Percentiles rank a stretch among this genome's conserved stretches.
phyloP scores from a whole-genome alignment of 2,797 vertebrate species.

The Rhabdomys pumilio region DNA sequence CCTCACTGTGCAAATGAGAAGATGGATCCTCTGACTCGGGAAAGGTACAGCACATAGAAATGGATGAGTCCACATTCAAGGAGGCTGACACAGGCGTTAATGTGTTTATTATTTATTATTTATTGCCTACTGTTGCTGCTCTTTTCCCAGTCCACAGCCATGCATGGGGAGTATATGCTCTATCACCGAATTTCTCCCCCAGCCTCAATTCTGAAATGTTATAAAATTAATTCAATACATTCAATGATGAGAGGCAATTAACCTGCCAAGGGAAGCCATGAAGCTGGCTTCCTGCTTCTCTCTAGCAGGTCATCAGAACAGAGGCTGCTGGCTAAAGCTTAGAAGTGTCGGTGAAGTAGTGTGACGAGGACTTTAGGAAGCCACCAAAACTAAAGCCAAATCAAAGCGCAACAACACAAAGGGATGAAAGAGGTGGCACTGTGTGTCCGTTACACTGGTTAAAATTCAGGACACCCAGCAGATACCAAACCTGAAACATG shows the following conservation, averaged over 20 bases:
- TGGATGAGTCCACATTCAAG: background rate
- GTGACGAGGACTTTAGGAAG: slow-evolving; percentile 14
- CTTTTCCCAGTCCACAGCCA: background rate
- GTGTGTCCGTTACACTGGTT: background rate
- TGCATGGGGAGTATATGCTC: background rate
- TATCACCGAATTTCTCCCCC: background rate
- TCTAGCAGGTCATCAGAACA: background rate
- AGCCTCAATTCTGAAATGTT: background rate
- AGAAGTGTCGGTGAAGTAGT: background rate
- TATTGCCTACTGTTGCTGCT: background rate
- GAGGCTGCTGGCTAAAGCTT: background rate
- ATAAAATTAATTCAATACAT: background rate
- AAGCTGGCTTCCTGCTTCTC: background rate
- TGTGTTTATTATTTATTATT: background rate
- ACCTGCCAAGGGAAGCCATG: background rate
- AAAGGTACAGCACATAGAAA: background rate
- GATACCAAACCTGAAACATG: background rate
- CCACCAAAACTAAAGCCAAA: slow-evolving; percentile 25
- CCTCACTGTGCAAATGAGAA: background rate
- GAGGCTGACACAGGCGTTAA: background rate
- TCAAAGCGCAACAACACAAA: slow-evolving; percentile 19
- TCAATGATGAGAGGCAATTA: slow-evolving; percentile 3
- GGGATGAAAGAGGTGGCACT: background rate
- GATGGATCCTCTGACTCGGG: background rate
- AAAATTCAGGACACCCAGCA: background rate